These are phyloP conservation scores for Setophaga petechia DNA, from an alignment of 2,113 vertebrate genomes.

Conservation along the genomic window DNA sequence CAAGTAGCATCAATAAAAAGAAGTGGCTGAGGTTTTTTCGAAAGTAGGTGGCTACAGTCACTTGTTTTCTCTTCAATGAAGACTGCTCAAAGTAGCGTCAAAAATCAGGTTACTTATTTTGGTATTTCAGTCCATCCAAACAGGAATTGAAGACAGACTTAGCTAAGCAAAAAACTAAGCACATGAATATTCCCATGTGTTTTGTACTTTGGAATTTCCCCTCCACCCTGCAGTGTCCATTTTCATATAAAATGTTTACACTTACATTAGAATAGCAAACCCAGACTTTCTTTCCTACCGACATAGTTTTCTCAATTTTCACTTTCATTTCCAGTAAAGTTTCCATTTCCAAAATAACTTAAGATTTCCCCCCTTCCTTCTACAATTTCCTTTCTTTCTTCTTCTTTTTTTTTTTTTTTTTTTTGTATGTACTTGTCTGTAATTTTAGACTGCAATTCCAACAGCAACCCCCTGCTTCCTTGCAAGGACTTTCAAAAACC, in stretches of 20 bases:
- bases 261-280: not conserved
- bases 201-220: not conserved
- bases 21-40: not conserved
- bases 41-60: not conserved
- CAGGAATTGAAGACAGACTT: not conserved
- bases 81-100: not conserved
- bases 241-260: not conserved
- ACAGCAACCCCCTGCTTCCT: not conserved
- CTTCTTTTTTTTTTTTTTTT: not conserved
- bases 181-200: not conserved
- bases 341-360: not conserved
- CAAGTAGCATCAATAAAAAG: not conserved
- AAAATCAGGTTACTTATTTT: not conserved
- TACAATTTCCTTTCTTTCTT: not conserved
- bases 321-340: not conserved
- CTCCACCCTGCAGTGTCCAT: fast-evolving
- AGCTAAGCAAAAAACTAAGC: not conserved
- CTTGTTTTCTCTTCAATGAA: not conserved
- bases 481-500: not conserved
- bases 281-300: not conserved
- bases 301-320: not conserved
- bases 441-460: not conserved
- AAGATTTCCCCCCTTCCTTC: not conserved
- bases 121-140: not conserved
- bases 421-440: not conserved